Evolutionary conservation across 2,888 invertebrate genomes (phyloP).

Genomic region (Pantelozetes paolii): DNA sequence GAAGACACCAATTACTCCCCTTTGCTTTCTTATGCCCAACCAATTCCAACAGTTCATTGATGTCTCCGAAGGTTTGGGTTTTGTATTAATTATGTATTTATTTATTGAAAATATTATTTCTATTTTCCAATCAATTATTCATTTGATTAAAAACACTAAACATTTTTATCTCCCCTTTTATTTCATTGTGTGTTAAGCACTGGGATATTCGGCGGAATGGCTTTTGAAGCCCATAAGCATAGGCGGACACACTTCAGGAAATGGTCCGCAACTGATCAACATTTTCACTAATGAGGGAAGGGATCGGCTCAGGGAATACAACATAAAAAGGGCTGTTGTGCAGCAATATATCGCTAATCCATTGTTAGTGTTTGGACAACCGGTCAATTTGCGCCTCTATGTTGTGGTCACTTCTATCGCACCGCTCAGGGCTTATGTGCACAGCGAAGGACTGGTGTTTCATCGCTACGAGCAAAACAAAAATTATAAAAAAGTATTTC

Average conservation of each 20-base stretch:
- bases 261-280: constrained; percentile 45
- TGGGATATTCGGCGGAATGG: constrained; percentile 49
- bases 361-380: constrained; percentile 50
- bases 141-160: background rate
- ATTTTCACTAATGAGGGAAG: constrained; percentile 46
- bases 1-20: constrained; percentile 45
- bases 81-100: background rate
- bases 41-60: constrained; percentile 50
- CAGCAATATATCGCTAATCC: constrained; percentile 49
- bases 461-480: constrained; percentile 49
- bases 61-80: constrained; percentile 48
- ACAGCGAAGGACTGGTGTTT: constrained; percentile 51
- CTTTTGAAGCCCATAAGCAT: constrained; percentile 46
- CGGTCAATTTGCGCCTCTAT: constrained; percentile 51
- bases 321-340: constrained; percentile 43
- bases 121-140: background rate
- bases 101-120: background rate
- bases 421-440: constrained; percentile 52
- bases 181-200: constrained; percentile 13
- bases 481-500: constrained; percentile 49
- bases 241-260: constrained; percentile 35
- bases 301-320: constrained; percentile 45
- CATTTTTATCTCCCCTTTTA: too few relatives aligned
- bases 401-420: constrained; percentile 52
- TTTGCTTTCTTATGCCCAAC: constrained; percentile 50